phyloP scores from a whole-genome alignment of 2,888 invertebrate species.

The Cyrtodaria siliqua region DNA sequence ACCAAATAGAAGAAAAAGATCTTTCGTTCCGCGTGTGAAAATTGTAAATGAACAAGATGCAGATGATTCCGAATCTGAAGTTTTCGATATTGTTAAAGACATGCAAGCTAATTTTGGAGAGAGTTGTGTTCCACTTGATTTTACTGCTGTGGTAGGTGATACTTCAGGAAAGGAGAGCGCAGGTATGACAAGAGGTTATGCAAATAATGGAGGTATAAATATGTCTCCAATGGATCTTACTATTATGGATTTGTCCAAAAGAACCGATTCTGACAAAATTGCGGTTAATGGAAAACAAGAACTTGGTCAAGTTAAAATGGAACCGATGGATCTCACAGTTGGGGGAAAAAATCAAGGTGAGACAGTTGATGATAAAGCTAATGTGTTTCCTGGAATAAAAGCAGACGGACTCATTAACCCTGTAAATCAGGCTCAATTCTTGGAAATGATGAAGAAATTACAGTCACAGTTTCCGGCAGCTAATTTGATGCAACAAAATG shows the following conservation, averaged over 20 bases:
- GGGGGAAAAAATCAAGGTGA: neutral
- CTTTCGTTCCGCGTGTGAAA: neutral
- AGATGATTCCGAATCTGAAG: too few relatives aligned
- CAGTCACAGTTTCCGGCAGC: neutral
- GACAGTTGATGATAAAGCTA: too few relatives aligned
- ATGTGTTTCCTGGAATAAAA: too few relatives aligned
- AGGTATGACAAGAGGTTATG: too few relatives aligned
- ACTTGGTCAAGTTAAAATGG: neutral
- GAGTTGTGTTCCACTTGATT: too few relatives aligned
- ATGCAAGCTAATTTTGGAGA: too few relatives aligned
- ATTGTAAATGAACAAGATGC: neutral
- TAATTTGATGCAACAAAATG: constrained; percentile 18
- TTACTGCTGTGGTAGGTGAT: too few relatives aligned
- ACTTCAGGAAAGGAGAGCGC: too few relatives aligned
- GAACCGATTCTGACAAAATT: neutral
- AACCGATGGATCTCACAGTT: constrained; percentile 7
- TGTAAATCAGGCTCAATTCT: constrained; percentile 9
- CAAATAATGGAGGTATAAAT: too few relatives aligned
- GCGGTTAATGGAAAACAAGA: neutral
- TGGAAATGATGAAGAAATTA: constrained; percentile 21
- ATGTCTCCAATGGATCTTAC: too few relatives aligned
- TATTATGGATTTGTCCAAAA: neutral
- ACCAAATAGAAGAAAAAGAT: constrained; percentile 2
- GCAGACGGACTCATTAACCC: too few relatives aligned
- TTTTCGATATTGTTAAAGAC: too few relatives aligned